These are phyloP conservation scores for Polyommatus icarus DNA, from an alignment of 2,888 invertebrate species.

Conservation along the genomic window DNA sequence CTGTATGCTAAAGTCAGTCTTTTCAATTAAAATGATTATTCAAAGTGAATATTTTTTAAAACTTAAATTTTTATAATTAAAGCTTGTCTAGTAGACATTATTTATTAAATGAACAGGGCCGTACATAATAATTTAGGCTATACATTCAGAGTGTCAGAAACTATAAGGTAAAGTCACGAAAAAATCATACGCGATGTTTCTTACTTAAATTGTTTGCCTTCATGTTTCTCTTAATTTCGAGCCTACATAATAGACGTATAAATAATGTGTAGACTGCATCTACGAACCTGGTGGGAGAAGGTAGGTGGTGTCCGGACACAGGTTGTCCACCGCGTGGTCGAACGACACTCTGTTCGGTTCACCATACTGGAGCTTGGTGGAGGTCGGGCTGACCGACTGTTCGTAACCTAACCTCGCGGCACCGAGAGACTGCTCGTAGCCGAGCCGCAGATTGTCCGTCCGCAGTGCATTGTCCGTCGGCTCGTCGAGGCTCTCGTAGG, in stretches of 20 bases:
- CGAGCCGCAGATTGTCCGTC: constrained; percentile 46
- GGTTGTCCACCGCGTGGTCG: constrained; percentile 62
- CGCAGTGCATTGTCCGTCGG: constrained; percentile 55
- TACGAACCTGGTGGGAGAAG: constrained; percentile 63
- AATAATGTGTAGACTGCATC: too few species aligned
- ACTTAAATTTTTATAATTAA: too few species aligned
- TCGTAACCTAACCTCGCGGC: constrained; percentile 67
- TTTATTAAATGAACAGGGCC: neutral
- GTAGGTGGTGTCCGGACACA: constrained; percentile 65
- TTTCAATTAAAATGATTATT: too few species aligned
- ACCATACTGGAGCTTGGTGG: constrained; percentile 61
- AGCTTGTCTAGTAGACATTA: neutral
- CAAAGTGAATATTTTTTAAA: too few species aligned
- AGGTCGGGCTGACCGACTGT: constrained; percentile 56
- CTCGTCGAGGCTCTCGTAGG: constrained; percentile 58
- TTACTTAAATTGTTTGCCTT: neutral
- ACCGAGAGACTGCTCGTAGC: constrained; percentile 66
- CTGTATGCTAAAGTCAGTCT: too few species aligned
- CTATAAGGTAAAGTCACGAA: neutral
- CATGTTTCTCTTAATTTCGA: neutral
- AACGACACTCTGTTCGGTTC: constrained; percentile 68
- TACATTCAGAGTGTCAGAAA: neutral
- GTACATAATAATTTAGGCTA: neutral
- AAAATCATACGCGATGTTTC: neutral
- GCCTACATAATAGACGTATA: neutral